Evolutionary conservation across 1,140 invertebrate genomes (phyloP).

Genomic region (Cydia splendana): DNA sequence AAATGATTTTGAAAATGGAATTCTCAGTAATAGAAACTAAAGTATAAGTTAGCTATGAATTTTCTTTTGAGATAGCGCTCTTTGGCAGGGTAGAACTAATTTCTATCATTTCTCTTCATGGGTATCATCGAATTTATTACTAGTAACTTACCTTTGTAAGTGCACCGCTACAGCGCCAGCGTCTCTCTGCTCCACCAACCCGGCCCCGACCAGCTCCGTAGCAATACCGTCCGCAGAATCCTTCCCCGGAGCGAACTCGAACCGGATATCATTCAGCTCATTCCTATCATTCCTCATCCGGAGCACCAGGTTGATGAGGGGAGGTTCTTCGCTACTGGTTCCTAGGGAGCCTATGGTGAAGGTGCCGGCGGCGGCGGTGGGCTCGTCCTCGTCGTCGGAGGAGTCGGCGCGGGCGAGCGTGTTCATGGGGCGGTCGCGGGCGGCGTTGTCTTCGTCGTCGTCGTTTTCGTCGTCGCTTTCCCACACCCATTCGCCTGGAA

Average conservation of each 20-base stretch:
- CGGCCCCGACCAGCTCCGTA: slow-evolving; percentile 95
- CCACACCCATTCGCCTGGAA: slow-evolving; percentile 96
- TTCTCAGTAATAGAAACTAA: too few relatives aligned
- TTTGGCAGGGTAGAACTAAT: too few relatives aligned
- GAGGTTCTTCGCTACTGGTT: slow-evolving; percentile 49
- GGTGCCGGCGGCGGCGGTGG: slow-evolving; percentile 44
- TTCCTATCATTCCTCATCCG: slow-evolving; percentile 87
- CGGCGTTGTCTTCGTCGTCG: slow-evolving; percentile 66
- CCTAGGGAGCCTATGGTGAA: slow-evolving; percentile 67
- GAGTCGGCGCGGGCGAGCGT: slow-evolving; percentile 79
- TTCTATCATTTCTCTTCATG: too few relatives aligned
- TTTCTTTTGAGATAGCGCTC: too few relatives aligned
- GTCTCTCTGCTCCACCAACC: slow-evolving; percentile 95
- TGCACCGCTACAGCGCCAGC: slow-evolving; percentile 94
- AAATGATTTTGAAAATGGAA: too few relatives aligned
- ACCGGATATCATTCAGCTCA: slow-evolving; percentile 98
- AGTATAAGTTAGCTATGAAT: too few relatives aligned
- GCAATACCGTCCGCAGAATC: slow-evolving; percentile 98
- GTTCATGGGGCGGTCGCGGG: slow-evolving; percentile 81
- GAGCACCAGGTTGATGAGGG: slow-evolving; percentile 67
- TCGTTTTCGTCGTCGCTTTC: slow-evolving; percentile 88
- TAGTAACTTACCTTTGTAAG: slow-evolving; percentile 86
- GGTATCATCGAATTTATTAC: not conserved
- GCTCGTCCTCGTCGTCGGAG: slow-evolving; percentile 80
- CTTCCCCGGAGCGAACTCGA: slow-evolving; percentile 97